These are phyloP conservation scores for Nineta flava DNA, from an alignment of 2,888 invertebrate species.

Conservation along the genomic window DNA sequence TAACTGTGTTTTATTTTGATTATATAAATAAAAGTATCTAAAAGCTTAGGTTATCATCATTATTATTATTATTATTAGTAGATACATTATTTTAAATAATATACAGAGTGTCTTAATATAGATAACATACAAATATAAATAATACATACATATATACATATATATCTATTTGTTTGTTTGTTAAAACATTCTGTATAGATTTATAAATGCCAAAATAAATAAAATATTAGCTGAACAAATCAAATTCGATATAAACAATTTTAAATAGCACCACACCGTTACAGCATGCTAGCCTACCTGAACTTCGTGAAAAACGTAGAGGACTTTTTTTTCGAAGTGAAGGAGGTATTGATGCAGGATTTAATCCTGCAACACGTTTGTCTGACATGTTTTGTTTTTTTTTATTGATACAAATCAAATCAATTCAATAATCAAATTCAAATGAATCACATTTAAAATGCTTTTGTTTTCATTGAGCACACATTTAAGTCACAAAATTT, in stretches of 20 bases:
- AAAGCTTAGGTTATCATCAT: too few species aligned
- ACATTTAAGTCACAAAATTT: not conserved
- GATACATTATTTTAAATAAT: too few species aligned
- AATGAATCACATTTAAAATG: too few species aligned
- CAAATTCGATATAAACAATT: not conserved
- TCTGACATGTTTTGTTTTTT: conserved; percentile 3
- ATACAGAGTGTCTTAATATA: not conserved
- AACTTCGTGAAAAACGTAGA: conserved; percentile 2
- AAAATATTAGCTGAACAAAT: not conserved
- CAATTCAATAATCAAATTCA: not conserved
- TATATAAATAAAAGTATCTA: too few species aligned
- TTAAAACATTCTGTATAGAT: not conserved
- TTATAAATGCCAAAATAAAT: not conserved
- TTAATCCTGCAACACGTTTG: conserved; percentile 5
- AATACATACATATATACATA: too few species aligned
- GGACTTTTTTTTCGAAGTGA: conserved; percentile 4
- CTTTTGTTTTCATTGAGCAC: not conserved
- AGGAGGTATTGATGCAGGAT: conserved; percentile 5
- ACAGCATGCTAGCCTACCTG: conserved; percentile 8
- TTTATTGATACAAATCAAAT: not conserved
- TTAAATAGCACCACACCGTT: not conserved
- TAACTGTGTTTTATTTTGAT: too few species aligned
- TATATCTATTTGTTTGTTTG: too few species aligned
- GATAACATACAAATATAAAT: too few species aligned
- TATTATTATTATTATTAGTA: too few species aligned